These are phyloP conservation scores for Potorous gilbertii DNA, from an alignment of 2,797 vertebrate species.

Conservation along the genomic window DNA sequence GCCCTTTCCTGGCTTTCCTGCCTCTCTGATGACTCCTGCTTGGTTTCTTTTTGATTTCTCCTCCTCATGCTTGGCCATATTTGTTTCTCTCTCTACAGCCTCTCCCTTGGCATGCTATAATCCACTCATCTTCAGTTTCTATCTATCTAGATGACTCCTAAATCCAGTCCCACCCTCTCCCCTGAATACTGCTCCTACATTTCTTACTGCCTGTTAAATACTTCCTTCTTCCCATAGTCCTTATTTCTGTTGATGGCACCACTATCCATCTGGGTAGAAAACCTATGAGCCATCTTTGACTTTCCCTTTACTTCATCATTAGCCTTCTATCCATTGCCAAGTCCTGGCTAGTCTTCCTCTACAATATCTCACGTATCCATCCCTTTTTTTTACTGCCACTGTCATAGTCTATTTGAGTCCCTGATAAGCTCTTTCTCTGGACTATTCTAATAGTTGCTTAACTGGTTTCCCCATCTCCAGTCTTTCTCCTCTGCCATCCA, in stretches of 20 bases:
- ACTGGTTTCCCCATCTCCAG: neutral
- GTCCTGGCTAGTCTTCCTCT: neutral
- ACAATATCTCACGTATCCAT: neutral
- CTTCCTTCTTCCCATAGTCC: neutral
- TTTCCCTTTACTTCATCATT: neutral
- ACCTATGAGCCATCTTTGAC: neutral
- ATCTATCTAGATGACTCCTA: neutral
- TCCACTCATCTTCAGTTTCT: neutral
- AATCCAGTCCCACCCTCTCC: neutral
- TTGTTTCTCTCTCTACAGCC: neutral
- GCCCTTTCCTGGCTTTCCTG: neutral
- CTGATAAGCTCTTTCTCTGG: neutral
- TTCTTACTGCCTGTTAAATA: neutral
- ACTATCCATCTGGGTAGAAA: neutral
- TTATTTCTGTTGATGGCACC: neutral
- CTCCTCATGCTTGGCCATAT: neutral
- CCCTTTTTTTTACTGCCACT: neutral
- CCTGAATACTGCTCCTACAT: neutral
- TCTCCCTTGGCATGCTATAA: neutral
- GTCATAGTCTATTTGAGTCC: neutral
- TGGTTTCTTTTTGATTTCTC: neutral
- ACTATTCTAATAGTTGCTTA: neutral
- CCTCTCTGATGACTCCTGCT: neutral
- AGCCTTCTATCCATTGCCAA: neutral
- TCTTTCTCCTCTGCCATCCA: neutral